Base-by-base conservation (phyloP, 2,113 vertebrate genomes). In the Myocastor coypus region DNA sequence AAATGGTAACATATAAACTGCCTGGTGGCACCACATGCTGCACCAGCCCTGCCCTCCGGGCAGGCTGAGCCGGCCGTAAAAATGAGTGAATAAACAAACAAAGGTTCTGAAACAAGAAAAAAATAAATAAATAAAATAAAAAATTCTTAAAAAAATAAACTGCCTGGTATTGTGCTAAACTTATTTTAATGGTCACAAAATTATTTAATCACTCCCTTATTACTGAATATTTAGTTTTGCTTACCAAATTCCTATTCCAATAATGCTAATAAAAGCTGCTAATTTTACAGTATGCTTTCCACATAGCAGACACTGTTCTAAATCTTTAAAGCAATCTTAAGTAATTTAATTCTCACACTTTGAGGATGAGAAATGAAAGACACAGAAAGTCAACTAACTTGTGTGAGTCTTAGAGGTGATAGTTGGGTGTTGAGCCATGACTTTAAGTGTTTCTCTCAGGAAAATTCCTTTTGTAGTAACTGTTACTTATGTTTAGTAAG, bases 351-450 rank as follows among this genome's bases (percentile, higher is more conserved):
- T 28, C n/a, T 52, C 50, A 46, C 20, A 32, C 40, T 52, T 66
- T 75, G 30, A 57, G 52, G 28, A 63, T 20, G 11, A 37, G 24
- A 5, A 78, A 30, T 20, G 52, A 37, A 32, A 82, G 26, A 17
- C 37, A 8, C 24, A 32, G 69, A 64, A 2, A 4, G 50, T 34
- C 57, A 66, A 50, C 24, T 28, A 63, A 80, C 40, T 42, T 75
- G 24, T 66, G 7, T 13, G 12, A 55, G 20, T 2, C 32, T 40
- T 40, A 87, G n/a, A 63, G 28, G 32, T 46, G 80, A 84, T 32
- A 50, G 4, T 0, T 0, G 0, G 32, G 30, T 28, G n/a, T n/a
- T 7, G 6, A 30, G n/a, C n/a, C 3, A 64, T 83, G 50, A 28
- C 28, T 81, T 69, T 71, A 50, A 78, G 14, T 1, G 8, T 40